Percentiles rank a stretch among this genome's conserved stretches.
phyloP scores from a whole-genome alignment of 2,888 invertebrate species.

The Mythimna ferrago region DNA sequence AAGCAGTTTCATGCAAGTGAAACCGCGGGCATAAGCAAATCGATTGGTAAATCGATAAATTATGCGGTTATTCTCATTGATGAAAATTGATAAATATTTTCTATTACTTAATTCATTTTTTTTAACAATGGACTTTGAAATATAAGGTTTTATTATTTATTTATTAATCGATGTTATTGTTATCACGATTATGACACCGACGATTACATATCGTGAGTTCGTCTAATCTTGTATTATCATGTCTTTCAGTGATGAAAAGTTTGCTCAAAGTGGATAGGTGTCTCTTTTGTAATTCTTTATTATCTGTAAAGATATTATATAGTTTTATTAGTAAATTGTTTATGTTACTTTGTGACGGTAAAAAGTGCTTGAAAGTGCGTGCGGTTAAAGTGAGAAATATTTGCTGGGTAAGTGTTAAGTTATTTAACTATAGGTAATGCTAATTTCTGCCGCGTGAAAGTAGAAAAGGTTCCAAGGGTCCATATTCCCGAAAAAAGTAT shows the following conservation, averaged over 20 bases:
- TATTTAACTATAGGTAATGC: too few relatives aligned
- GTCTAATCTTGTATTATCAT: conserved; percentile 74
- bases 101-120: too few relatives aligned
- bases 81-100: not conserved
- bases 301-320: conserved; percentile 40
- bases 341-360: conserved; percentile 43
- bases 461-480: too few relatives aligned
- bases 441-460: too few relatives aligned
- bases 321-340: conserved; percentile 45
- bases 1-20: too few relatives aligned
- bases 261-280: conserved; percentile 63
- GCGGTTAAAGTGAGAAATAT: not conserved
- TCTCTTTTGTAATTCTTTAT: conserved; percentile 51
- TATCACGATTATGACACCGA: conserved; percentile 59
- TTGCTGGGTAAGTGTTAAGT: conserved; percentile 46
- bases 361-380: conserved; percentile 41
- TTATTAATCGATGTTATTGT: conserved; percentile 31
- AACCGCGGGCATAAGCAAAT: too few relatives aligned
- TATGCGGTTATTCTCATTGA: conserved; percentile 8
- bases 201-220: conserved; percentile 73
- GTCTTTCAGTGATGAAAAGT: conserved; percentile 66
- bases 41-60: not conserved
- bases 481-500: too few relatives aligned
- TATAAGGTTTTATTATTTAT: too few relatives aligned
- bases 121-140: too few relatives aligned